phyloP scores from a whole-genome alignment of 2,888 invertebrate genomes.

The Dicyrtoma fusca region DNA sequence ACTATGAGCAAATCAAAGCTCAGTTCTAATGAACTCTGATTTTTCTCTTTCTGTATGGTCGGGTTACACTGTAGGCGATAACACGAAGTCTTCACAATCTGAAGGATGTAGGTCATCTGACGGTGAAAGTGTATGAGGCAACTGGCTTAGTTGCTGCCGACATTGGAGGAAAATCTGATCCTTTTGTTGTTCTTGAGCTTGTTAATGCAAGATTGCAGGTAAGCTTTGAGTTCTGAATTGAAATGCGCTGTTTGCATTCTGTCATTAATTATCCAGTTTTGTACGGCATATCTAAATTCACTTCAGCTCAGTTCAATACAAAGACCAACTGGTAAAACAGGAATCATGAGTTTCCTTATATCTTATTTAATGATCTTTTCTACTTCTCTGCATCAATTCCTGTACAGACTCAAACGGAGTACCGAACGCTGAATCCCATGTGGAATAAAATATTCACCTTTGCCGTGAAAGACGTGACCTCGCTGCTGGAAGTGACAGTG shows the following conservation, averaged over 20 bases:
- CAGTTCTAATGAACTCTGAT: no score
- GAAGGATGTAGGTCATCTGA: constrained; percentile 89
- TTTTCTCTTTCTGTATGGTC: constrained; percentile 45
- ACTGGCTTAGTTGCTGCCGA: constrained; percentile 91
- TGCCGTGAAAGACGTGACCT: constrained; percentile 96
- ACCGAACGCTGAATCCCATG: constrained; percentile 92
- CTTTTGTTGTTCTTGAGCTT: constrained; percentile 95
- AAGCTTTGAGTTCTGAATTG: neutral
- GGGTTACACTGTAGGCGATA: constrained; percentile 64
- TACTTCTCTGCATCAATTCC: no score
- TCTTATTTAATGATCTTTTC: no score
- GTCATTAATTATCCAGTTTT: constrained; percentile 57
- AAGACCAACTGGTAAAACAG: no score
- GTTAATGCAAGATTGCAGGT: constrained; percentile 81
- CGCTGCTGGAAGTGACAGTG: constrained; percentile 90
- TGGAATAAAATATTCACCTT: constrained; percentile 99
- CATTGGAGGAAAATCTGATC: constrained; percentile 96
- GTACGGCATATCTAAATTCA: no score
- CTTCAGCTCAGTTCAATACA: no score
- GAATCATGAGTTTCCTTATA: no score
- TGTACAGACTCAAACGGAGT: constrained; percentile 94
- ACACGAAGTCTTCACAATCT: constrained; percentile 72
- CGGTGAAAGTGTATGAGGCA: constrained; percentile 82
- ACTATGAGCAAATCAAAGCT: no score
- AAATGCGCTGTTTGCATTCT: neutral